phyloP scores from a whole-genome alignment of 2,888 invertebrate genomes.

The Orthonychiurus folsomi region DNA sequence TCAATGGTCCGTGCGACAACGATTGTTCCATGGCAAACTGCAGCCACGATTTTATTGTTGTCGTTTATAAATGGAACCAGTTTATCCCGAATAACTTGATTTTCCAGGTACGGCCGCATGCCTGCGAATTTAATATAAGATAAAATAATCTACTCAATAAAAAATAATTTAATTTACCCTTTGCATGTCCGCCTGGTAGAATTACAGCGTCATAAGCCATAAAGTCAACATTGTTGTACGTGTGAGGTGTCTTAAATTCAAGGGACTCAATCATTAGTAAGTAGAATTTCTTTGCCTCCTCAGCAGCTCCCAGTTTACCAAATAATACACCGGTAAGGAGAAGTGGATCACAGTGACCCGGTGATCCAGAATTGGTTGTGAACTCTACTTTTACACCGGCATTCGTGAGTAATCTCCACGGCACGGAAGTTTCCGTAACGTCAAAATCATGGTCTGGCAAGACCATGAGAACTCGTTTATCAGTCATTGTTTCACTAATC shows the following conservation, averaged over 20 bases:
- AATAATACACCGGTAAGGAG: conserved; percentile 32
- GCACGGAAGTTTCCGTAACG: conserved; percentile 31
- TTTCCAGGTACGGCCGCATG: conserved; percentile 34
- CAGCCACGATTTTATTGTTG: conserved; percentile 27
- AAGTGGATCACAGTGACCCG: conserved; percentile 32
- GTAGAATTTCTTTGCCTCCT: conserved; percentile 31
- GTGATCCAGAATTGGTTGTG: conserved; percentile 26
- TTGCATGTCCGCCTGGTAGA: conserved; percentile 37
- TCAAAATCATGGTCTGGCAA: conserved; percentile 34
- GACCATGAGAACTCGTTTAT: conserved; percentile 25
- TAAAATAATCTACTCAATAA: too few species aligned
- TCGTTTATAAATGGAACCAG: conserved; percentile 27
- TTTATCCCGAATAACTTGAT: conserved; percentile 23
- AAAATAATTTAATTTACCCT: conserved; percentile 20
- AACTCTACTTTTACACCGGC: conserved; percentile 27
- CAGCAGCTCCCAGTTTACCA: conserved; percentile 30
- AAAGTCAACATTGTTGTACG: conserved; percentile 25
- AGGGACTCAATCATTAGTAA: conserved; percentile 24
- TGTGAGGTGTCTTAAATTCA: conserved; percentile 28
- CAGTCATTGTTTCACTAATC: too few species aligned
- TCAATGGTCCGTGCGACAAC: conserved; percentile 29
- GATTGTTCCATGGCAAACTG: conserved; percentile 35
- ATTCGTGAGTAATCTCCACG: conserved; percentile 28
- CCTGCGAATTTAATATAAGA: too few species aligned
- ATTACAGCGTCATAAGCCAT: conserved; percentile 29